Conservation (phyloP, 2,888 invertebrate species). For the Pecten maximus region DNA sequence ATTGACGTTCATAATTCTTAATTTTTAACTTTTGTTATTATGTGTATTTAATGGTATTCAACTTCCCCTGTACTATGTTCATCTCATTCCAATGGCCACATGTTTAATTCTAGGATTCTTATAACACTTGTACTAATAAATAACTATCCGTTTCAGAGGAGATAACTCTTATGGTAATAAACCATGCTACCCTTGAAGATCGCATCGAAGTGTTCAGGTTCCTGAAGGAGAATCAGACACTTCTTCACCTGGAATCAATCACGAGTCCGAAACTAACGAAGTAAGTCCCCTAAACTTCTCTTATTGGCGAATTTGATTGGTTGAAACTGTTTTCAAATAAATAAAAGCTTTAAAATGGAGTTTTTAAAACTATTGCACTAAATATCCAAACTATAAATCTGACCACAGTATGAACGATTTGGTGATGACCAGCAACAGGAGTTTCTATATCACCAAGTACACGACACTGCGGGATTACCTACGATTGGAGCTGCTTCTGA, state of each 20-base stretch:
- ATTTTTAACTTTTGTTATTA: too few relatives aligned
- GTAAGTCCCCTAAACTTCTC: too few relatives aligned
- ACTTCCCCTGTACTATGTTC: too few relatives aligned
- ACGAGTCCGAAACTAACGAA: neutral
- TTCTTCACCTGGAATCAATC: neutral
- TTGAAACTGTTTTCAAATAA: neutral
- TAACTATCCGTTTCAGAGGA: too few relatives aligned
- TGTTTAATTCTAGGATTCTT: too few relatives aligned
- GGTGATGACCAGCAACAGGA: constrained; percentile 59
- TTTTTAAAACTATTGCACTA: neutral
- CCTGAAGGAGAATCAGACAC: neutral
- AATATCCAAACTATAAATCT: neutral
- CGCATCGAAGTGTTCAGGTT: neutral
- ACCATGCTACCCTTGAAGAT: neutral
- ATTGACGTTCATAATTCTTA: too few relatives aligned
- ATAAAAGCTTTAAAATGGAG: neutral
- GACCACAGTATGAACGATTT: constrained; percentile 61
- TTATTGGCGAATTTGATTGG: too few relatives aligned
- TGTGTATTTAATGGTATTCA: too few relatives aligned
- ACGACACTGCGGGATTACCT: constrained; percentile 33
- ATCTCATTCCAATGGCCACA: too few relatives aligned
- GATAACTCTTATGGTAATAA: neutral
- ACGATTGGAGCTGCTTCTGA: constrained; percentile 47
- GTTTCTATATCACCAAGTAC: constrained; percentile 59
- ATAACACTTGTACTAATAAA: too few relatives aligned